Base-by-base conservation (phyloP, 37 sponge, comb jelly and placozoan genomes). In the Lycopodina hypogea region DNA sequence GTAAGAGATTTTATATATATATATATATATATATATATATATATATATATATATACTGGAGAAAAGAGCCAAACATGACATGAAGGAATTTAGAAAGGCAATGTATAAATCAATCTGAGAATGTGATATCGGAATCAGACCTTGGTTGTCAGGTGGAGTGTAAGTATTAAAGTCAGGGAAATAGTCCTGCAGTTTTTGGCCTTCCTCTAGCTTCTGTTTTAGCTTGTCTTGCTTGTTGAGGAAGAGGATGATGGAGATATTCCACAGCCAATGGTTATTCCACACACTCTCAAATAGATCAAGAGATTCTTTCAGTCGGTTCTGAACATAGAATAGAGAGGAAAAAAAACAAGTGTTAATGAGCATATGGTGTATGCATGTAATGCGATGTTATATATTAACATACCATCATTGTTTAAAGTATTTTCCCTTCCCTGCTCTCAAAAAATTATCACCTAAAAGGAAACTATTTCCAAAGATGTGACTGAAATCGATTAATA, bases 161-260 rank as follows among this genome's bases (percentile, higher is more conserved):
- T 96, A 96, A 22, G 63, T 29, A 0, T 78, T 45, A 55, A 87
- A 96, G 4, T 90, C 87, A 28, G 87, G 83, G 67, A 96, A 96
- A 71, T 93, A 91, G 64, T 71, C 66, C 38, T 93, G 94, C 18
- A 96, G 33, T 45, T 57, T 69, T 73, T 85, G 85, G 29, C 87
- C 76, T 1, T 61, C 70, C 18, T 70, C 75, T 42, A 98, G 77
- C 84, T 98, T 98, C 56, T 82, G 18, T 55, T 75, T 82, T 39
- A 98, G 80, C n/a, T 89, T 61, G 71, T 98, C 99, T 65, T 95
- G 96, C 62, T 98, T 98, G 83, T 98, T 98, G 35, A 98, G 75
- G 76, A 98, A 98, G 41, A 98, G 76, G 56, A 98, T 98, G 45
- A 98, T 85, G 9, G 96, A 95, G 4, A 98, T 92, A 45, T 29